Base-by-base conservation (phyloP, 1,140 invertebrate species). In the Hycleus phaleratus region DNA sequence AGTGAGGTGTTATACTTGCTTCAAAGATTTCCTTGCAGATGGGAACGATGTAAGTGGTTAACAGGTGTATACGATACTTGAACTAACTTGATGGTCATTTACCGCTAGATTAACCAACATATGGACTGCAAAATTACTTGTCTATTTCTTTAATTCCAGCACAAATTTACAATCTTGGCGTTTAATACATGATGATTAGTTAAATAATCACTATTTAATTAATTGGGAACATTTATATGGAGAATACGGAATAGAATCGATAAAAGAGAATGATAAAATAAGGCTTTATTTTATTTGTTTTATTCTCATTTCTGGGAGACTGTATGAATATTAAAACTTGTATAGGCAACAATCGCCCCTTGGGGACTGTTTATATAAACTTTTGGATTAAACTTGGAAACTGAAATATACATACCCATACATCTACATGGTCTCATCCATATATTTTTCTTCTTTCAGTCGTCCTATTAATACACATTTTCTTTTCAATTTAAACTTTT, bases 91-190 rank as follows among this genome's bases (percentile, higher is more conserved):
- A 60, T 56, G 53, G 56, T 49, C 59, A 57, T 61, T 58, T 61
- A 26, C 56, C 55, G 59, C 45, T 61, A 61, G 59, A 61, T 61
- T 61, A 61, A 49, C 55, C 55, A 56, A 61, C 59, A 61, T 61
- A 56, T 49, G 59, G 59, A 61, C 55, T 61, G 55, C 59, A 48
- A 61, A 61, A 61, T 61, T 58, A 58, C 49, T 48, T 43, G 18
- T 39, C 25, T 49, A 53, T 45, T 53, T 53, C 51, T 53, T 53
- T 53, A 53, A 57, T 56, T 46, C 43, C 51, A 24, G n/a, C 51
- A 12, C 38, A 9, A 38, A 11, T 50, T 11, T 39, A 49, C 44
- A 8, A 11, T 24, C 25, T 46, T 11, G 6, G n/a, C 44, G 44
- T 46, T 24, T 46, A 1, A 24, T 12, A 12, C 18, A 12, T n/a